Base-by-base conservation (phyloP, 2,113 vertebrate genomes). In the Haliaeetus leucogaster region DNA sequence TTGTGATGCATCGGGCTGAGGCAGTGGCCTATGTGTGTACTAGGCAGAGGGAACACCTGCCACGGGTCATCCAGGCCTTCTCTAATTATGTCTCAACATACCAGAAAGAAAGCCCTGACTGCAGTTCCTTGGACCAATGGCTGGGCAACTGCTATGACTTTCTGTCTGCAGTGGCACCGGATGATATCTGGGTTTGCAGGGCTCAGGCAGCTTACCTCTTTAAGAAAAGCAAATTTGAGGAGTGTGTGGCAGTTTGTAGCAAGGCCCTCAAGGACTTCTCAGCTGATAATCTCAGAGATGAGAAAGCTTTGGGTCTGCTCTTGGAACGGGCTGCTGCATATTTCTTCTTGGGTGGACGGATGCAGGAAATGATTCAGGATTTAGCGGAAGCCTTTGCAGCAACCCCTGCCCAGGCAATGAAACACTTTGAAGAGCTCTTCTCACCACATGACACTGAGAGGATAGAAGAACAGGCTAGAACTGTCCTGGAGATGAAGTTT, bases 301-400 rank as follows among this genome's bases (percentile, higher is more conserved):
- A 93, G 67, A 65, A 68, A 1, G 16, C 43, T 20, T 32, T 48
- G 50, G 53, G 58, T 48, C 77, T 99, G 63, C 93, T 99, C n/a
- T 97, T 98, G 50, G 90, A 98, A 25, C 97, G 98, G 26, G 99
- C 99, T 0, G 99, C 98, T 7, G 98, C 98, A 0, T 97, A 95
- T 91, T 99, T 99, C 92, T 98, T 97, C 63, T 96, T 98, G 26
- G 98, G 98, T 2, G 97, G 98, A 13, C 67, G 78, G 10, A 88
- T 76, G 3, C 56, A 71, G 15, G 99, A 99, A 87, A 92, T 97
- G 66, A 97, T 99, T 22, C 76, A 66, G 86, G 98, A 99, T 96
- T 98, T 99, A 53, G 97, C 96, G 7, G 97, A 98, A 47, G 99
- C 99, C 29, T 99, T 99, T 78, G 84, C 96, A 29, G 80, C 97